A percentile compares a stretch with the other conserved stretches of the same genome.
These are phyloP conservation scores for Lamprologus tigripictilis DNA, from an alignment of 2,113 vertebrate species.

Conservation along the genomic window DNA sequence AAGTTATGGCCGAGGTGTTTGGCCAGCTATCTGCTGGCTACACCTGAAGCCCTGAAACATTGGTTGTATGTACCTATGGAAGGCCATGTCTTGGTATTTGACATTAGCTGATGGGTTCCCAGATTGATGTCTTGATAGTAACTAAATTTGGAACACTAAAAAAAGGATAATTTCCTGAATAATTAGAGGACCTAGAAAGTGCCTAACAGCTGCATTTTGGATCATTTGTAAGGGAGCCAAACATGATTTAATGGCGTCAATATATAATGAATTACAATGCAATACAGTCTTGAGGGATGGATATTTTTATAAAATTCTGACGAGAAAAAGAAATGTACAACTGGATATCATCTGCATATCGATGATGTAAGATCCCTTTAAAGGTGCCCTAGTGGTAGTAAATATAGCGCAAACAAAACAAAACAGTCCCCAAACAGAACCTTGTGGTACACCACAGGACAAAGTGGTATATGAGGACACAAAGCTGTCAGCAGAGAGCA, in stretches of 20 bases:
- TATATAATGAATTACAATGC: neutral
- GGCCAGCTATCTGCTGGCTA: neutral
- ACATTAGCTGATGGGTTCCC: neutral
- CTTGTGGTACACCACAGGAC: neutral
- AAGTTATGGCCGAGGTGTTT: neutral
- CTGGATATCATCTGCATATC: neutral
- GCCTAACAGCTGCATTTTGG: neutral
- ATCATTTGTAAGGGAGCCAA: neutral
- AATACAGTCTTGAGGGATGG: neutral
- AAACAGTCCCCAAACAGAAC: neutral
- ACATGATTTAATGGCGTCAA: neutral
- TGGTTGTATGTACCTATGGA: neutral
- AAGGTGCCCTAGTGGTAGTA: neutral
- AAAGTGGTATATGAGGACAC: neutral
- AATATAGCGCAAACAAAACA: neutral
- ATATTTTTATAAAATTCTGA: neutral
- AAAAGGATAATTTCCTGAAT: neutral
- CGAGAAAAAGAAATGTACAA: neutral
- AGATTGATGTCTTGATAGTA: neutral
- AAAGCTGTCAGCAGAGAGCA: neutral
- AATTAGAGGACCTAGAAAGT: neutral
- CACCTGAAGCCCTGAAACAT: neutral
- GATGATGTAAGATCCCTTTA: neutral
- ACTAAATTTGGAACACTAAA: neutral
- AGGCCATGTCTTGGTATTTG: neutral